Evolutionary conservation across 1,140 invertebrate genomes (phyloP).

Genomic region (Trypoxylus dichotomus): DNA sequence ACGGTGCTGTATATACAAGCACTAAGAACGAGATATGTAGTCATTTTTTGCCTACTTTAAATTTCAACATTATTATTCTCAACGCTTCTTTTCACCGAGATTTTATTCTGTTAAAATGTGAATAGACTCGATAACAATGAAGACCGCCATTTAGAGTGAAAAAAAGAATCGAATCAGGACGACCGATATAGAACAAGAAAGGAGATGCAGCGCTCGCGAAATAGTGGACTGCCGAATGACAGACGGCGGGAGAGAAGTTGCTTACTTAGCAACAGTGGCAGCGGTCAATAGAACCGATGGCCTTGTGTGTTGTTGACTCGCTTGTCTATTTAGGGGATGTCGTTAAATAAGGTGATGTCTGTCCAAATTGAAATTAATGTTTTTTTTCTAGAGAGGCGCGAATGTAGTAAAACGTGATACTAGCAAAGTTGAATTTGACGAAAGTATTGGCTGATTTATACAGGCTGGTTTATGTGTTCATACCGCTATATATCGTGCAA

Average conservation of each 20-base stretch:
- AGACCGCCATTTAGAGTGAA: not conserved
- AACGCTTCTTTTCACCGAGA: too few species aligned
- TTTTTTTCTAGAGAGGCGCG: not conserved
- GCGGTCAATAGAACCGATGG: conserved; percentile 20
- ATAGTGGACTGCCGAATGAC: not conserved
- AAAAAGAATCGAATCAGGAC: not conserved
- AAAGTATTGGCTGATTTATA: too few species aligned
- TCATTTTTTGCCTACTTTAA: too few species aligned
- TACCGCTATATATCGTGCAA: too few species aligned
- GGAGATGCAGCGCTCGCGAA: not conserved
- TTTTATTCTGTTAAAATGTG: not conserved
- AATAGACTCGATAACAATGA: not conserved
- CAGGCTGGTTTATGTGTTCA: too few species aligned
- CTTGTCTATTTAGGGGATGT: not conserved
- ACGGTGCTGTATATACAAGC: too few species aligned
- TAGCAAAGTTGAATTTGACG: too few species aligned
- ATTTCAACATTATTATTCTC: too few species aligned
- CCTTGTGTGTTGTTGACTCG: conserved; percentile 10
- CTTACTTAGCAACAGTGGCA: not conserved
- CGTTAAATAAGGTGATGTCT: not conserved
- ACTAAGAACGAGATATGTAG: too few species aligned
- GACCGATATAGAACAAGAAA: not conserved
- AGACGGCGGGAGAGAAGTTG: not conserved
- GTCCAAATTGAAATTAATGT: conserved; percentile 6
- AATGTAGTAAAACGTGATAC: not conserved